A percentile compares a stretch with the other conserved stretches of the same genome.
These are phyloP conservation scores for Platichthys stellatus DNA, from an alignment of 2,113 vertebrate species.

Conservation along the genomic window DNA sequence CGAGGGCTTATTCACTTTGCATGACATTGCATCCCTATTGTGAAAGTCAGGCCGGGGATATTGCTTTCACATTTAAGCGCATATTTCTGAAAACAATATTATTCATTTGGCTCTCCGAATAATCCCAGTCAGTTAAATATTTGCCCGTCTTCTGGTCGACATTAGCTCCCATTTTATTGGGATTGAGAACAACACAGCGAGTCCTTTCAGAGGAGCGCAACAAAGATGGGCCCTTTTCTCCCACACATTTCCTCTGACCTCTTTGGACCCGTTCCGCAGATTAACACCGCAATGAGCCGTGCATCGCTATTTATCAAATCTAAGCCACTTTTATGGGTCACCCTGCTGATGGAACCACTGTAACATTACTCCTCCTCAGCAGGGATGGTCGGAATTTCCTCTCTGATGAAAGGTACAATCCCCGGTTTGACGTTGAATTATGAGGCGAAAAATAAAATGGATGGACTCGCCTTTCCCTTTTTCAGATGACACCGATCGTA, in stretches of 20 bases:
- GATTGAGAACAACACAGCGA: constrained; percentile 54
- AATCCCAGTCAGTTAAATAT: constrained; percentile 61
- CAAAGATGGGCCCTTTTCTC: constrained; percentile 67
- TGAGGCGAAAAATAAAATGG: constrained; percentile 39
- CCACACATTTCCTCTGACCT: constrained; percentile 65
- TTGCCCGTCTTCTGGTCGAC: constrained; percentile 62
- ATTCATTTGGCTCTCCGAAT: constrained; percentile 51
- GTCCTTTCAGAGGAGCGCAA: constrained; percentile 55
- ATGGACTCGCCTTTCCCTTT: constrained; percentile 38
- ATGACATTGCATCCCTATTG: constrained; percentile 63
- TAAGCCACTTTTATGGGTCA: constrained; percentile 56
- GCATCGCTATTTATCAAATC: constrained; percentile 67
- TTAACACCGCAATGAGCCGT: constrained; percentile 71
- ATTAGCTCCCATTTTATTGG: constrained; percentile 52
- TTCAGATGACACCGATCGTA: constrained; percentile 56
- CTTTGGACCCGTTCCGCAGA: constrained; percentile 68
- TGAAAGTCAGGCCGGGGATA: constrained; percentile 47
- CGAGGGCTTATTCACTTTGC: constrained; percentile 67
- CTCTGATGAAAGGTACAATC: constrained; percentile 51
- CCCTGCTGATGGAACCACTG: constrained; percentile 26
- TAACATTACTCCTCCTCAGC: constrained; percentile 39
- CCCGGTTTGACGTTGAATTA: constrained; percentile 59
- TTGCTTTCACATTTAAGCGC: constrained; percentile 59
- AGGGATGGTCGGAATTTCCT: constrained; percentile 39
- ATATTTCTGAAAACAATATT: constrained; percentile 63